Evolutionary conservation across 2,113 vertebrate species (phyloP).

Genomic region (Meles meles): DNA sequence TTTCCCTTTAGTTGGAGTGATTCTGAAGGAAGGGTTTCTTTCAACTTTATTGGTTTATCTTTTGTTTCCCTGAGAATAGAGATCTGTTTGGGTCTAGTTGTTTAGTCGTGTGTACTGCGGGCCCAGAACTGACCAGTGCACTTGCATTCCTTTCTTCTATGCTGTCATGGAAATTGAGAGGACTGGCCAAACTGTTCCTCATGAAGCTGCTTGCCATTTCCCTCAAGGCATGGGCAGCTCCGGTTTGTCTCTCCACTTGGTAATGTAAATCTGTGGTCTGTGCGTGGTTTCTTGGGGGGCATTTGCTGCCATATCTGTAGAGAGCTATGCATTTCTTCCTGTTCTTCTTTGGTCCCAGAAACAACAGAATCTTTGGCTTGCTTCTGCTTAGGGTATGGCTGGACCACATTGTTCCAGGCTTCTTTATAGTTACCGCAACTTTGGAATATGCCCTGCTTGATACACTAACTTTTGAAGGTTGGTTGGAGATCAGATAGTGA

Average conservation of each 20-base stretch:
- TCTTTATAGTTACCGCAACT: not conserved
- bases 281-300: not conserved
- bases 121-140: not conserved
- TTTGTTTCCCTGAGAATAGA: not conserved
- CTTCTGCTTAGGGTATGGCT: not conserved
- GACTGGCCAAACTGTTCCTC: not conserved
- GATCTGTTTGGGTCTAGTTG: not conserved
- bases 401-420: not conserved
- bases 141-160: not conserved
- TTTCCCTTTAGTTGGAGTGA: not conserved
- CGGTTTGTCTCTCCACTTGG: not conserved
- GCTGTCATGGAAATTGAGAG: not conserved
- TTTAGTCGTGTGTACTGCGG: not conserved
- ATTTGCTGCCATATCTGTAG: not conserved
- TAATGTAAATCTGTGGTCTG: not conserved
- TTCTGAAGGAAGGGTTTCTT: slow-evolving; percentile 25
- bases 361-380: not conserved
- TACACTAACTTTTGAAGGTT: not conserved
- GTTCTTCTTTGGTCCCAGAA: not conserved
- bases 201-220: not conserved
- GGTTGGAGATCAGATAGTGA: not conserved
- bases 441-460: not conserved
- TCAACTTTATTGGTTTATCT: not conserved
- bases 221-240: not conserved
- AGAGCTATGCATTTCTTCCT: not conserved